These are phyloP conservation scores for Echeneis naucrates DNA, from an alignment of 2,797 vertebrate species.

Conservation along the genomic window DNA sequence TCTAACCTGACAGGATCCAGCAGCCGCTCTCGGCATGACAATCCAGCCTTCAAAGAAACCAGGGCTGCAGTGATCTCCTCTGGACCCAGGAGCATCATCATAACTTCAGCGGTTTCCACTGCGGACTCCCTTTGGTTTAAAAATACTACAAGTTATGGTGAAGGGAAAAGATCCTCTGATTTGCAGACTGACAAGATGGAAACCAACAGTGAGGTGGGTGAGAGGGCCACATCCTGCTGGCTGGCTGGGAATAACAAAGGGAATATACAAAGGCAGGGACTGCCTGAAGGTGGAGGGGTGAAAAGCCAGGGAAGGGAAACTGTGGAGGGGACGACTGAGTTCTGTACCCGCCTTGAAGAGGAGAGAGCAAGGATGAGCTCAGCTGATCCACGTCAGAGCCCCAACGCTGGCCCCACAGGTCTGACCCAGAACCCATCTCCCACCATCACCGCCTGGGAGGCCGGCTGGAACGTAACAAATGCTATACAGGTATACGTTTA, in stretches of 20 bases:
- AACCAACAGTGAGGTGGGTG: slow-evolving; percentile 5
- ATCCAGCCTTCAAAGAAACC: slow-evolving; percentile 50
- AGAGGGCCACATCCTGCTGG: slow-evolving; percentile 5
- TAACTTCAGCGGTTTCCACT: slow-evolving; percentile 40
- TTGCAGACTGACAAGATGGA: background rate
- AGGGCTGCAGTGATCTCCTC: slow-evolving; percentile 37
- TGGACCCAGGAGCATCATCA: slow-evolving; percentile 41
- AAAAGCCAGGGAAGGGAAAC: background rate
- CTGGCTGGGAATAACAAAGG: background rate
- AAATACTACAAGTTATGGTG: slow-evolving; percentile 6
- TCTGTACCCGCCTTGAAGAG: slow-evolving; percentile 13
- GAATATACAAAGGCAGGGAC: background rate
- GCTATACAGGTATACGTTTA: slow-evolving; percentile 77
- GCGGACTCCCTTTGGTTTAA: slow-evolving; percentile 9
- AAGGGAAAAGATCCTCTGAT: slow-evolving; percentile 12
- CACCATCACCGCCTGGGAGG: slow-evolving; percentile 84
- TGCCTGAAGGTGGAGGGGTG: slow-evolving; percentile 17
- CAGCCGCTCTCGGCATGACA: background rate
- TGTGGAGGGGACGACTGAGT: background rate
- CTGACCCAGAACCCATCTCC: slow-evolving; percentile 25
- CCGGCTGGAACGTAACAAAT: slow-evolving; percentile 84
- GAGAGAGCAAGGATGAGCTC: slow-evolving; percentile 19
- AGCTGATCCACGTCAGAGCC: slow-evolving; percentile 23
- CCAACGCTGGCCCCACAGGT: background rate
- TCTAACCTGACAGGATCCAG: background rate